Evolutionary conservation across 2,888 invertebrate species (phyloP).

Genomic region (Aspidapion aeneum): DNA sequence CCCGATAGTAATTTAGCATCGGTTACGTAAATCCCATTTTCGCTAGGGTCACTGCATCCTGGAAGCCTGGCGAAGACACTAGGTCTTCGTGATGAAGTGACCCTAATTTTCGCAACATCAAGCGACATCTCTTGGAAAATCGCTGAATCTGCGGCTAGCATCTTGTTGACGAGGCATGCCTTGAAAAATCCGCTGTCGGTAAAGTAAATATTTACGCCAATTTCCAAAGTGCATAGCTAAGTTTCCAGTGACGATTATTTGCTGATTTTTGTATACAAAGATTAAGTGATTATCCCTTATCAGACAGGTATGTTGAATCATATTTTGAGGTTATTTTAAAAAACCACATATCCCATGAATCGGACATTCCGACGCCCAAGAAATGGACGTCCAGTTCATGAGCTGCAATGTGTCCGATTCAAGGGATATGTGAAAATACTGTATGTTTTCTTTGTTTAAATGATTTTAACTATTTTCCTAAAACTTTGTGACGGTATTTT

Average conservation of each 20-base stretch:
- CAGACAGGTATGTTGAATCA: slow-evolving; percentile 7
- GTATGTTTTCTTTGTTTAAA: background rate
- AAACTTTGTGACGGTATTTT: background rate
- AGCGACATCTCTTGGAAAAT: slow-evolving; percentile 11
- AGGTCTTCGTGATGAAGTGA: no score
- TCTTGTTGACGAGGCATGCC: slow-evolving; percentile 5
- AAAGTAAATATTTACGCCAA: slow-evolving; percentile 11
- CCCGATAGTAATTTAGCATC: slow-evolving; percentile 12
- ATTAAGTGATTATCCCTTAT: slow-evolving; percentile 6
- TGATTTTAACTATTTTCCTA: background rate
- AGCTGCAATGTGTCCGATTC: background rate
- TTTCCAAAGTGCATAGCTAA: slow-evolving; percentile 11
- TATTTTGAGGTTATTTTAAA: background rate
- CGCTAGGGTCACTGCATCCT: no score
- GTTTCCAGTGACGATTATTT: slow-evolving; percentile 11
- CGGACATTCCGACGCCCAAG: slow-evolving; percentile 3
- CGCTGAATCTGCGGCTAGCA: background rate
- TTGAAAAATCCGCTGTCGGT: slow-evolving; percentile 7
- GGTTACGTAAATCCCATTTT: background rate
- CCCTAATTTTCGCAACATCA: slow-evolving; percentile 6
- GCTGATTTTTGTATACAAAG: slow-evolving; percentile 5
- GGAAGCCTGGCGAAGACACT: no score
- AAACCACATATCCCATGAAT: slow-evolving; percentile 11
- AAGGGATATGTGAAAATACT: background rate
- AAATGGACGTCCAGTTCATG: background rate